Base-by-base conservation (phyloP, 1,140 invertebrate species). In the Drosophila navojoa region DNA sequence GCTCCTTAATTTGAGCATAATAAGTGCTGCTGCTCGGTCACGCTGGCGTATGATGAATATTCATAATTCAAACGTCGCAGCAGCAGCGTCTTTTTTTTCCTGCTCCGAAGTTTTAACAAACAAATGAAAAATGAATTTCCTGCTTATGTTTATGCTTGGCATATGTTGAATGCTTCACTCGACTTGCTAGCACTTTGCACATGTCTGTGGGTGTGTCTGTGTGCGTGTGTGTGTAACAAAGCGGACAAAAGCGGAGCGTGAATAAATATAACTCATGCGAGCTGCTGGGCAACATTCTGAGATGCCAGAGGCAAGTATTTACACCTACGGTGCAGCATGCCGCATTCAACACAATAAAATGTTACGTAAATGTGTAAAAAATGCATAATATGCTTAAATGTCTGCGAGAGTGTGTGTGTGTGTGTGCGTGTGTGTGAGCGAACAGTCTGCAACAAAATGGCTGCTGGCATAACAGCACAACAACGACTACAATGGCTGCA, bases 61-160 rank as follows among this genome's bases (percentile, higher is more conserved):
- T 89, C 82, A 89, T 87, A 79, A 82, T 70, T 67, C 70, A 67
- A 55, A 54, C 57, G 19, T 32, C 29, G 49, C 59, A 64, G 58
- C 47, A 58, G 47, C 61, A 76, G 62, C 77, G 67, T 76, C 79
- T 87, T 81, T 76, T 79, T 87, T 81, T 67, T 64, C 73, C 58
- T 32, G 61, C 58, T 57, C 50, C 49, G 52, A 87, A 82, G 69
- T 89, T 89, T 79, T 68, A 68, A 67, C 82, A 87, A 87, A 87
- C 82, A 89, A 87, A 87, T 87, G 82, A 87, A 87, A 87, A 87
- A 87, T 87, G 82, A 87, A 89, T 87, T 87, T 87, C 79, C 82
- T 87, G 84, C 84, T 87, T 87, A 79, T 87, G 84, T 77, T 86
- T 87, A 87, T 89, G 76, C 84, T 71, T 79, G 79, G 79, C 82